Conservation (phyloP, 2,113 vertebrate species). For the Poecile atricapillus region DNA sequence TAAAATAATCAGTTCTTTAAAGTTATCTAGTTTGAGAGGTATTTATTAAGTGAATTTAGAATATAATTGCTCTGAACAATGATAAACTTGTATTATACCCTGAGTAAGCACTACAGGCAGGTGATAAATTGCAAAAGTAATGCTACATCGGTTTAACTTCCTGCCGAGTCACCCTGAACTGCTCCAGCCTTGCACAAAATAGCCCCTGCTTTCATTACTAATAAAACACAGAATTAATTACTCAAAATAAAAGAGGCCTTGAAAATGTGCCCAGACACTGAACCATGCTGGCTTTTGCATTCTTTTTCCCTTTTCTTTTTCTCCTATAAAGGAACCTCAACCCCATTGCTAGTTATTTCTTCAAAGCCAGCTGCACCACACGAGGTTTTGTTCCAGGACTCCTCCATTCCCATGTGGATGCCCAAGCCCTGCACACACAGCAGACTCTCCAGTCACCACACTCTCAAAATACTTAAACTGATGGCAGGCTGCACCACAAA, state of each 20-base stretch:
- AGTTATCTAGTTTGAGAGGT: neutral
- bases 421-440: neutral
- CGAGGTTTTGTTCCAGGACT: neutral
- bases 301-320: neutral
- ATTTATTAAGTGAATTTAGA: conserved; percentile 17
- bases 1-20: neutral
- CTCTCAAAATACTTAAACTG: neutral
- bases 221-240: conserved; percentile 71
- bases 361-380: neutral
- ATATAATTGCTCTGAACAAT: conserved; percentile 46
- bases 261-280: conserved; percentile 42
- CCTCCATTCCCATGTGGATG: neutral
- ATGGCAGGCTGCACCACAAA: neutral
- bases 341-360: neutral
- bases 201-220: conserved; percentile 43
- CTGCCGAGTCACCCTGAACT: conserved; percentile 60
- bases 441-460: neutral
- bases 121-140: conserved; percentile 63
- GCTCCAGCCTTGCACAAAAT: conserved; percentile 42
- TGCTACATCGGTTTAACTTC: conserved; percentile 51
- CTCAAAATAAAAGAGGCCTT: conserved; percentile 42
- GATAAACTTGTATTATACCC: conserved; percentile 58
- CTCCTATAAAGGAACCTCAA: neutral
- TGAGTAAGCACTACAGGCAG: conserved; percentile 63
- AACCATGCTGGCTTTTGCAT: neutral